Evolutionary conservation across 2,888 invertebrate genomes (phyloP).

Genomic region (Eumacrocentrus americanus): DNA sequence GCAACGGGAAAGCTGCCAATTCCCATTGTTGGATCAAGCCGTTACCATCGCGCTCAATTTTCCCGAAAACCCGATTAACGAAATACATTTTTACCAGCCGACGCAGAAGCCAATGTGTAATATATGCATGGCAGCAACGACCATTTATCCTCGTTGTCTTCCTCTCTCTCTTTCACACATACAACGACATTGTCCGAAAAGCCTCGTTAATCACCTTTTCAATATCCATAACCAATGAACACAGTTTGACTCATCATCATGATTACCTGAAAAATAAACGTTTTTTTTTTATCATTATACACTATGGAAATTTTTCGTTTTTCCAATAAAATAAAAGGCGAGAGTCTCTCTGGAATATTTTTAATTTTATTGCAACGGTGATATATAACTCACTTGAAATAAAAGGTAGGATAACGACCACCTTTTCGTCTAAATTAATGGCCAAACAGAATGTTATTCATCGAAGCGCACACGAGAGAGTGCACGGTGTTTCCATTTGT

Average conservation of each 20-base stretch:
- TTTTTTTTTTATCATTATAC: neutral
- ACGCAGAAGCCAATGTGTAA: neutral
- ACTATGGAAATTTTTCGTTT: neutral
- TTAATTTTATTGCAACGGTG: constrained; percentile 22
- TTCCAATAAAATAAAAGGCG: neutral
- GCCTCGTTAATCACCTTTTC: neutral
- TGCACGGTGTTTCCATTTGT: constrained; percentile 38
- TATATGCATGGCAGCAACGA: constrained; percentile 1
- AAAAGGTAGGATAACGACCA: constrained; percentile 12
- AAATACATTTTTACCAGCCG: constrained; percentile 3
- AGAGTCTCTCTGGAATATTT: constrained; percentile 1
- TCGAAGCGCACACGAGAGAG: constrained; percentile 5
- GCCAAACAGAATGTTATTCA: constrained; percentile 24
- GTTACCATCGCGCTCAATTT: neutral
- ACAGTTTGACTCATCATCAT: too few species aligned
- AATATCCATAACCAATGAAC: neutral
- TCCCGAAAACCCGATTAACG: neutral
- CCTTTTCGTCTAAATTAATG: constrained; percentile 24
- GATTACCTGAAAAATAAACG: too few species aligned
- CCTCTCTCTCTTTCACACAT: neutral
- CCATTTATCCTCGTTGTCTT: neutral
- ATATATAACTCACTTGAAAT: neutral
- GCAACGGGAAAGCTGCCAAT: constrained; percentile 1
- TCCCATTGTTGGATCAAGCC: neutral
- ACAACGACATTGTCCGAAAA: neutral